Conservation (phyloP, 2,888 invertebrate genomes). For the Leptopilina myrica region DNA sequence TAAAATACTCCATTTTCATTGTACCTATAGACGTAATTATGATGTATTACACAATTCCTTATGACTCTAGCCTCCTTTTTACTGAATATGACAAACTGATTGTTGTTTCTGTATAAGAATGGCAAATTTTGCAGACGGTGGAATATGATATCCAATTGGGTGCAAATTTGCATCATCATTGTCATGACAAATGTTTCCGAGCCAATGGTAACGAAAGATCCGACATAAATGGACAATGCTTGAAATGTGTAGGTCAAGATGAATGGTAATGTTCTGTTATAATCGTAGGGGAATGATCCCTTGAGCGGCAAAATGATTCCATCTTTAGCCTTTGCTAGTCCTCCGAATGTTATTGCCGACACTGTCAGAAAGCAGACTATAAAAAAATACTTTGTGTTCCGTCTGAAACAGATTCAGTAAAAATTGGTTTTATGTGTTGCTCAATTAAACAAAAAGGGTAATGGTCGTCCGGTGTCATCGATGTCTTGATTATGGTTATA, state of each 20-base stretch:
- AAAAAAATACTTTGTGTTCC: not conserved
- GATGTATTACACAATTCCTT: not conserved
- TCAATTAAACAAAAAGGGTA: too few species aligned
- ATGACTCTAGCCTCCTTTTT: not conserved
- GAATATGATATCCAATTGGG: not conserved
- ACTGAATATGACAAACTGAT: not conserved
- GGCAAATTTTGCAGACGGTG: slow-evolving; percentile 2
- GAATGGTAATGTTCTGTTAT: not conserved
- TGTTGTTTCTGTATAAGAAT: not conserved
- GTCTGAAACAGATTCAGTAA: not conserved
- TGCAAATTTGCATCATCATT: not conserved
- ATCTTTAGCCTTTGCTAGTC: not conserved
- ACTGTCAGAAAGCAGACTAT: not conserved
- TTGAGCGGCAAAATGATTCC: not conserved
- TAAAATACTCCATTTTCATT: too few species aligned
- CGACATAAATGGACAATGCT: not conserved
- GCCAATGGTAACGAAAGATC: not conserved
- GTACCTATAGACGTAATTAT: not conserved
- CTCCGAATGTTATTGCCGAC: not conserved
- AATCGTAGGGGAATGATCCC: not conserved
- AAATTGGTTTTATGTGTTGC: too few species aligned
- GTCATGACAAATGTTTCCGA: not conserved
- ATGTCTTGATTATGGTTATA: too few species aligned
- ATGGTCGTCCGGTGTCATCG: too few species aligned
- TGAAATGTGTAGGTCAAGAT: not conserved